Base-by-base conservation (phyloP, 2,888 invertebrate genomes). In the Morinoia aosen region DNA sequence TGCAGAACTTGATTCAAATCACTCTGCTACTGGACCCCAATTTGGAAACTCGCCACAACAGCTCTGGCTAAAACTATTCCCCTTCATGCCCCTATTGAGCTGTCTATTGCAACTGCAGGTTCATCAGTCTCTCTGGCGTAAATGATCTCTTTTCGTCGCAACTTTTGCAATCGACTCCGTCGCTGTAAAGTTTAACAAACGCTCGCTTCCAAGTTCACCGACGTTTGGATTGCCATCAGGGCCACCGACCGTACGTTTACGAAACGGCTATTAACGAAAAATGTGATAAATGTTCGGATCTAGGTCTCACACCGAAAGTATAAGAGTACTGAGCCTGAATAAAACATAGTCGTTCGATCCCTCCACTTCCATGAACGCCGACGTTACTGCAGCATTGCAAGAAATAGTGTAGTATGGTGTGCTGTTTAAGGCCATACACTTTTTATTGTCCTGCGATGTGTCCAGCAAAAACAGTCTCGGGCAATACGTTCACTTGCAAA, bases 101-200 rank as follows among this genome's bases (percentile, higher is more conserved):
- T 76, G 76, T 76, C 76, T 76, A 76, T 76, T 76, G 25, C 25
- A 33, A 33, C 76, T 76, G 76, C 76, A 76, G 25, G 76, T 16
- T 33, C 76, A 76, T 76, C 76, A 76, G 76, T 76, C 76, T 19
- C 76, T 76, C 76, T 76, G 76, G 76, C 76, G 25, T 76, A 76
- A 76, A 76, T 76, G 76, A 76, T 76, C 76, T 76, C 76, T 76
- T 76, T 76, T 33, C 76, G 76, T 76, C 33, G 76, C 76, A 76
- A 76, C 76, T 76, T 76, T 76, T 76, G 76, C 76, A 76, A 76
- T 76, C 76, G 76, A 76, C 76, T 76, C 76, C 25, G 25, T 33
- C 76, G 76, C 76, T 76, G 76, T 33, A 76, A 19, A 76, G 76
- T 76, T 76, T 76, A 76, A 76, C 76, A 76, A 76, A 76, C 76